Conservation (phyloP, 2,888 invertebrate species). For the Macrostomum cliftonense region DNA sequence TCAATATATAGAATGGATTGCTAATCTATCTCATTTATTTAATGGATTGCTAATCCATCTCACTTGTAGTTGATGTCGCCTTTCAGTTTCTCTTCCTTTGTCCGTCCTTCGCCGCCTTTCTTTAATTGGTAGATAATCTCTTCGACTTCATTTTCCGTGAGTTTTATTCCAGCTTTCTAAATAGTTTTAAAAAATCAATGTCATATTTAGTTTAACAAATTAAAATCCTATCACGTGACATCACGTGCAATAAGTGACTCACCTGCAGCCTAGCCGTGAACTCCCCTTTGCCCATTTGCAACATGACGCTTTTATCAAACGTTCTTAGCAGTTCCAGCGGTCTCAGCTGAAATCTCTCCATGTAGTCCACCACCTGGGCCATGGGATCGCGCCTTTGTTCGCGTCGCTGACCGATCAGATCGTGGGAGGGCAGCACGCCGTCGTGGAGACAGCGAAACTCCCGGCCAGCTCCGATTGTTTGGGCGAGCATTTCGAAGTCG, state of each 20-base stretch:
- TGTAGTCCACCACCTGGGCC: slow-evolving; percentile 21
- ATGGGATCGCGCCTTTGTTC: slow-evolving; percentile 17
- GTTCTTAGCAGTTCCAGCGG: slow-evolving; percentile 21
- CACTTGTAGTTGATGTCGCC: slow-evolving; percentile 18
- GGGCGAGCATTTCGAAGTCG: too few species aligned
- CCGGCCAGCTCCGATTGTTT: too few species aligned
- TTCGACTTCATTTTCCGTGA: slow-evolving; percentile 18
- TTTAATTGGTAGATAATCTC: slow-evolving; percentile 14
- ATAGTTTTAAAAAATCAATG: background rate
- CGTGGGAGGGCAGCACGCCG: too few species aligned
- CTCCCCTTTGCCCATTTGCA: slow-evolving; percentile 17
- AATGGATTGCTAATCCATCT: background rate
- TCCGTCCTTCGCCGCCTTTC: slow-evolving; percentile 12
- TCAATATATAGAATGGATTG: too few species aligned
- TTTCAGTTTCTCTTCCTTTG: slow-evolving; percentile 13
- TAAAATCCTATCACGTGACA: too few species aligned
- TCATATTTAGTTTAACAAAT: background rate
- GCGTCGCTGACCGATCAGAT: too few species aligned
- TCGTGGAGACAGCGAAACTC: too few species aligned
- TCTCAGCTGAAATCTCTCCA: slow-evolving; percentile 18
- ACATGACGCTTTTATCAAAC: slow-evolving; percentile 20
- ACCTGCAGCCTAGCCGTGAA: slow-evolving; percentile 20
- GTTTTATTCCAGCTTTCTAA: slow-evolving; percentile 18
- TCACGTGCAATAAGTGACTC: too few species aligned
- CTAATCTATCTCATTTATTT: background rate